Percentiles rank a stretch among this genome's conserved stretches.
These are phyloP conservation scores for Hippopotamyrus pictus DNA, from an alignment of 2,797 vertebrate species.

Conservation along the genomic window DNA sequence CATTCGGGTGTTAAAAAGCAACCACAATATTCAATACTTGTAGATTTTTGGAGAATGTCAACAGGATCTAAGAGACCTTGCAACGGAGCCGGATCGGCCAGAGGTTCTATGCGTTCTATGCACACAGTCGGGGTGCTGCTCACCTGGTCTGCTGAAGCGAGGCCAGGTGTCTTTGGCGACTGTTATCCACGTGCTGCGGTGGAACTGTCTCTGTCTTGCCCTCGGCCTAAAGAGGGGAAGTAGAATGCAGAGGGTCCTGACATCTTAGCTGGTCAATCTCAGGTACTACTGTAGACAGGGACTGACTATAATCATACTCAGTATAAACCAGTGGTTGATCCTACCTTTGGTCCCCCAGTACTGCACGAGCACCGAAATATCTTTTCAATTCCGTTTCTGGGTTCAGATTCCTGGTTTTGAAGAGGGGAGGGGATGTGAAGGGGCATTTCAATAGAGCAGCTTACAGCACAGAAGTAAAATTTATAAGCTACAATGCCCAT, in stretches of 20 bases:
- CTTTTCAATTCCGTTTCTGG: slow-evolving; percentile 92
- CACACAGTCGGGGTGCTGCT: neutral
- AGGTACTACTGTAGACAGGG: neutral
- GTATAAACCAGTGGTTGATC: slow-evolving; percentile 19
- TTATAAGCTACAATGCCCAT: neutral
- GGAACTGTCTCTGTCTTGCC: slow-evolving; percentile 79
- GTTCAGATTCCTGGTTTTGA: slow-evolving; percentile 79
- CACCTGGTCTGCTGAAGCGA: slow-evolving; percentile 86
- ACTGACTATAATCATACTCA: neutral
- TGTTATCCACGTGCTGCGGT: slow-evolving; percentile 85
- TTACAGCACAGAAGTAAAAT: neutral
- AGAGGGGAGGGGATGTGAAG: neutral
- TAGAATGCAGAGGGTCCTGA: neutral
- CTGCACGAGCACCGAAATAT: slow-evolving; percentile 89
- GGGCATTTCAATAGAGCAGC: neutral
- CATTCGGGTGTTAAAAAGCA: neutral
- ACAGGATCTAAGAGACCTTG: neutral
- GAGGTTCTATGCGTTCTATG: too few species aligned
- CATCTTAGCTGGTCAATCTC: neutral
- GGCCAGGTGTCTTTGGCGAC: slow-evolving; percentile 86
- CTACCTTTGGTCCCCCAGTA: slow-evolving; percentile 91
- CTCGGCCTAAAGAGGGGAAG: slow-evolving; percentile 59
- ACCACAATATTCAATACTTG: neutral
- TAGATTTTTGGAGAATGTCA: neutral
- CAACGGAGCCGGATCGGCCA: neutral